Evolutionary conservation across 2,888 invertebrate genomes (phyloP).

Genomic region (Thumatha senex): DNA sequence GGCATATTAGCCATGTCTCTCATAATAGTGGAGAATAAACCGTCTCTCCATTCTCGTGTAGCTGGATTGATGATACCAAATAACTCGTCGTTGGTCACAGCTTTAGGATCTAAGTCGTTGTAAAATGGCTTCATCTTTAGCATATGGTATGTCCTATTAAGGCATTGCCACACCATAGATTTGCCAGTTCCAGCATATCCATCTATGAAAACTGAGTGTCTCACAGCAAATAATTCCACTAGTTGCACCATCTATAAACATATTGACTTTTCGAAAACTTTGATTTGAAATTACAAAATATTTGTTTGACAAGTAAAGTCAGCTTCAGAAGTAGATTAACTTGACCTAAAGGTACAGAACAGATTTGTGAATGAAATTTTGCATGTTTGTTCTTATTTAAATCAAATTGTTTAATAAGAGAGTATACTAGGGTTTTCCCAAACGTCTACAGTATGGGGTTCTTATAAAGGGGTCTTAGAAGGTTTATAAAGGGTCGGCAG

Average conservation of each 20-base stretch:
- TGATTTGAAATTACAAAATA: too few relatives aligned
- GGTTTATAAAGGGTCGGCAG: too few relatives aligned
- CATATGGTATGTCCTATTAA: conserved; percentile 92
- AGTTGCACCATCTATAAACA: conserved; percentile 91
- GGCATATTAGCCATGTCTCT: conserved; percentile 95
- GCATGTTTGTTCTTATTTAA: too few relatives aligned
- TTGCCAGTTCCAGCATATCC: conserved; percentile 96
- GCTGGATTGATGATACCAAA: conserved; percentile 97
- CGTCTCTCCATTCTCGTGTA: conserved; percentile 96
- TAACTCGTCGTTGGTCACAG: conserved; percentile 97
- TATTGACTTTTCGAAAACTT: too few relatives aligned
- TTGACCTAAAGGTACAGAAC: too few relatives aligned
- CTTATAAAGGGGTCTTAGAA: too few relatives aligned
- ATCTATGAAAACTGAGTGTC: conserved; percentile 95
- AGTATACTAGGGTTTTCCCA: too few relatives aligned
- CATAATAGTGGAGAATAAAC: conserved; percentile 96
- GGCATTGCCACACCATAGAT: conserved; percentile 95
- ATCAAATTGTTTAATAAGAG: too few relatives aligned
- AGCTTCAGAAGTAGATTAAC: too few relatives aligned
- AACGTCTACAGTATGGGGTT: too few relatives aligned
- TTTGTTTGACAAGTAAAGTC: too few relatives aligned
- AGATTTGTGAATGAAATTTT: too few relatives aligned
- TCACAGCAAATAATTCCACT: conserved; percentile 95
- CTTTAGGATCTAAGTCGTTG: conserved; percentile 97
- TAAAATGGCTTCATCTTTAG: conserved; percentile 91